phyloP scores from a whole-genome alignment of 1,140 invertebrate genomes.

The Paramacrobiotus metropolitanus region DNA sequence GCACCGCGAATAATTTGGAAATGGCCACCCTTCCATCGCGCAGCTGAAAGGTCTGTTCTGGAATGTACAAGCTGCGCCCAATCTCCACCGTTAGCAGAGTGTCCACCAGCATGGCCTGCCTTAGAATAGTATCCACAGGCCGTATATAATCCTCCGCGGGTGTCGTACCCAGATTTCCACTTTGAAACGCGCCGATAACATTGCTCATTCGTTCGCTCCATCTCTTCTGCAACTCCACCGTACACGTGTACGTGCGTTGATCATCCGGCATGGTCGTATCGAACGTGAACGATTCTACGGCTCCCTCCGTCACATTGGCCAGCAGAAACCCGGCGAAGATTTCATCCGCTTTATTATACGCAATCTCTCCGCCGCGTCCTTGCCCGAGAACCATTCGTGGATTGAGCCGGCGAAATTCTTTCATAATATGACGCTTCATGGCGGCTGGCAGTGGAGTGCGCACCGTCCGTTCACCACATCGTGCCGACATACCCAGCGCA shows the following conservation, averaged over 20 bases:
- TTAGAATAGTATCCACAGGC: neutral
- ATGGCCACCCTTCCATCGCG: neutral
- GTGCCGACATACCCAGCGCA: neutral
- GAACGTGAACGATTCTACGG: neutral
- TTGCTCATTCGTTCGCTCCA: neutral
- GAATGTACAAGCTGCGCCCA: neutral
- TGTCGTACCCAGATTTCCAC: neutral
- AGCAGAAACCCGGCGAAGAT: neutral
- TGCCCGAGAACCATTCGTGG: neutral
- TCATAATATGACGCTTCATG: neutral
- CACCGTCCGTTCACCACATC: neutral
- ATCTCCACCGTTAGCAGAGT: neutral
- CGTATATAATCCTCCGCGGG: neutral
- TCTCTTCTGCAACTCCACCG: neutral
- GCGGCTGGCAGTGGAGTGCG: neutral
- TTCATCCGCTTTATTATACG: slow-evolving; percentile 1
- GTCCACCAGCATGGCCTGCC: neutral
- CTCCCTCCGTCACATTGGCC: neutral
- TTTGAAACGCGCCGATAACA: neutral
- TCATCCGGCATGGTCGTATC: neutral
- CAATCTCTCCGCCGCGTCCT: neutral
- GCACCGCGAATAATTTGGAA: neutral
- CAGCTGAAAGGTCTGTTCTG: neutral
- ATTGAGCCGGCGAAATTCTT: neutral
- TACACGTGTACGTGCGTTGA: neutral